Base-by-base conservation (phyloP, 2,113 vertebrate genomes). In the Oxyura jamaicensis region DNA sequence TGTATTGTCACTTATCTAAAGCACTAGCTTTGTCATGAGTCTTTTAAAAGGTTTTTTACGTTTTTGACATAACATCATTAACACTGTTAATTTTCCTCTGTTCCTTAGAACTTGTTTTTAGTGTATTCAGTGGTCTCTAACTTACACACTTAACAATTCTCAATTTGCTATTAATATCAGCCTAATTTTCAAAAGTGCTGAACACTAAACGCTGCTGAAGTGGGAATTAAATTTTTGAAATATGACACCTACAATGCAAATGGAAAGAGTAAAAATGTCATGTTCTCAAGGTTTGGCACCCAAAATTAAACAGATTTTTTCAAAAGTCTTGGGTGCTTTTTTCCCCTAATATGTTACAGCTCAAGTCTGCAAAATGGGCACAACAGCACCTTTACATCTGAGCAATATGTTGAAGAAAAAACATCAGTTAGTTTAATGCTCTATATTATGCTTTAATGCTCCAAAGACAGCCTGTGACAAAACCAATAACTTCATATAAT, bases 211-310 rank as follows among this genome's bases (percentile, higher is more conserved):
- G 69, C 29, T 72, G 11, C 17, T 65, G 13, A 71, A 65, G 13
- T 25, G 29, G 33, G 35, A 78, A 81, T 78, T 72, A 50, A 42
- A 87, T 56, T 12, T 69, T 73, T 68, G 11, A 83, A 83, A 65
- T 35, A 35, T 10, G n/a, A 26, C 2, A 75, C 48, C 4, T 17
- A 68, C 2, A 2, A 3, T 20, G 55, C 0, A 0, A 82, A 73
- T 4, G 2, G 3, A 13, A 87, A 59, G 29, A 29, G 31, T 29
- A 13, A n/a, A 68, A 86, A 42, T 20, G 1, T 36, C 10, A 55
- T 3, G 8, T 41, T 86, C 80, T 93, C 31, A 20, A 81, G 77
- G 28, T 7, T 3, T 53, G 41, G 13, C n/a, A 63, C 28, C 14
- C 26, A 80, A 72, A 72, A 78, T 3, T 11, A 2, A 78, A 67